Base-by-base conservation (phyloP, 2,797 vertebrate species). In the Myiotriccus ornatus region DNA sequence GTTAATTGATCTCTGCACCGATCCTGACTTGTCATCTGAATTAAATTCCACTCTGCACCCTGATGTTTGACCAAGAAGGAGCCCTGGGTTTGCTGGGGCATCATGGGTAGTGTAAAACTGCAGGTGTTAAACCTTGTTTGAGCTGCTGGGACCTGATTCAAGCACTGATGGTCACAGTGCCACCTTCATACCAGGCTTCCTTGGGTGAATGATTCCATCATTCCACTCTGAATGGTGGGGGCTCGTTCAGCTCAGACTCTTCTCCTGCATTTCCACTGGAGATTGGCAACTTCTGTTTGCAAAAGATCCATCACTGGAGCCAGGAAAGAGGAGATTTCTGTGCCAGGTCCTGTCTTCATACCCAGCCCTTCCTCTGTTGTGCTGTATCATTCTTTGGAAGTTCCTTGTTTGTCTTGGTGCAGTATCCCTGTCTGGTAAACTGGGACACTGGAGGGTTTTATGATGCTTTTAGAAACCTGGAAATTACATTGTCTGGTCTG, bases 401-500 rank as follows among this genome's bases (percentile, higher is more conserved):
- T 16, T 53, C 17, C 0, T 43, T 68, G 69, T 91, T 89, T 85
- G 56, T 63, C 74, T 69, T 60, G 28, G 46, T 89, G 70, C 37
- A 9, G 9, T 15, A 18, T 46, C 59, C 50, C 55, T 64, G 65
- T 62, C 91, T 84, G 91, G 63, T 50, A 84, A 49, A 60, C 2
- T 3, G 34, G 65, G 87, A 37, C 64, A 34, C 55, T 52, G 24
- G 39, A 35, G 75, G 20, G 35, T 41, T 52, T 85, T n/a, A 0
- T 25, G 68, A 15, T 71, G 76, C 47, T 78, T 81, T 68, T 15
- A n/a, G 59, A 57, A 60, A 44, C 21, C 86, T 96, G 94, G 83
- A 34, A 86, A 73, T 69, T 46, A 12, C 77, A 76, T 82, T 95
- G 69, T 81, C 69, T 83, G 59, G 12, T 67, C 64, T 83, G 94